Conservation (phyloP, 2,797 vertebrate species). For the Pygocentrus nattereri region DNA sequence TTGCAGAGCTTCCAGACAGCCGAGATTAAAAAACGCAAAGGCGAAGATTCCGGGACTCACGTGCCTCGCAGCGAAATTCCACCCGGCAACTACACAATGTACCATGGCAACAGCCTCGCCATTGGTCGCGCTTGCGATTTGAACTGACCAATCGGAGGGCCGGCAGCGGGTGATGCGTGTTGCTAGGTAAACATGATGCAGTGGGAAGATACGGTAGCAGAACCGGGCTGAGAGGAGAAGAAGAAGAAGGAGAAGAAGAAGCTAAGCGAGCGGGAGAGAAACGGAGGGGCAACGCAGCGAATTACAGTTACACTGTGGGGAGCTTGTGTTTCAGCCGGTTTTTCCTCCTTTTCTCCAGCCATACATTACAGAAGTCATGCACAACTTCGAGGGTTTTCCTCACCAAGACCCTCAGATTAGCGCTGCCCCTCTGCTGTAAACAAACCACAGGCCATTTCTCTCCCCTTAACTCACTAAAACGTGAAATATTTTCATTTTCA, state of each 20-base stretch:
- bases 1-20: constrained; percentile 78
- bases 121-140: constrained; percentile 87
- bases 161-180: constrained; percentile 91
- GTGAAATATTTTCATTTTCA: no score
- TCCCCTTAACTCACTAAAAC: no score
- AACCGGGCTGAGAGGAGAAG: constrained; percentile 79
- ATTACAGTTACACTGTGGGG: constrained; percentile 72
- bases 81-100: constrained; percentile 88
- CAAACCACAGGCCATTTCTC: constrained; percentile 51
- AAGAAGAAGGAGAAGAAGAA: constrained; percentile 71
- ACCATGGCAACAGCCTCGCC: constrained; percentile 93
- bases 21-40: constrained; percentile 79
- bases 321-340: constrained; percentile 62
- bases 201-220: constrained; percentile 88
- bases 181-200: constrained; percentile 92
- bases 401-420: constrained; percentile 13
- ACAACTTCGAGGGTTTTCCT: constrained; percentile 6
- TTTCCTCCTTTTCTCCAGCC: constrained; percentile 2
- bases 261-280: constrained; percentile 69
- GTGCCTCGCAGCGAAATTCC: constrained; percentile 90
- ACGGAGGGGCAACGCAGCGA: constrained; percentile 70
- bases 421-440: constrained; percentile 19
- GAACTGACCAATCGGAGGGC: constrained; percentile 89
- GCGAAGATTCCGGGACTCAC: constrained; percentile 84
- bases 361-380: constrained; percentile 25